Evolutionary conservation across 64 coral and sea anemone species (phyloP).

Genomic region (Montipora efflorescens): DNA sequence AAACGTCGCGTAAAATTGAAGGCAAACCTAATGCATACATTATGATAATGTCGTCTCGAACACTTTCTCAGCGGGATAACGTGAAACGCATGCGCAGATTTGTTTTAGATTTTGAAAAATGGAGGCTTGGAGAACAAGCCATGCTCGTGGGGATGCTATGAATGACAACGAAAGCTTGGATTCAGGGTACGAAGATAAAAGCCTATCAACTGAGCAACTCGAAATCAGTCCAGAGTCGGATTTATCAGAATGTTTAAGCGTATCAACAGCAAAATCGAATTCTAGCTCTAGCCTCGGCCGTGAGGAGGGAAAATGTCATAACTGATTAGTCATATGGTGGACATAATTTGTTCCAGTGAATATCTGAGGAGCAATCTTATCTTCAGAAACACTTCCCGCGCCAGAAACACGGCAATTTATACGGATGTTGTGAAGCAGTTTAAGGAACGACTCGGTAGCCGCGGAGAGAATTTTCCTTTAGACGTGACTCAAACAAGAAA

Average conservation of each 20-base stretch:
- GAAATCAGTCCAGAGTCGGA: constrained; percentile 58
- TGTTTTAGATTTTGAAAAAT: constrained; percentile 32
- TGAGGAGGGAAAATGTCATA: constrained; percentile 17
- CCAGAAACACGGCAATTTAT: constrained; percentile 63
- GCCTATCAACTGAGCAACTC: constrained; percentile 25
- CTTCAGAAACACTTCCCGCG: constrained; percentile 50
- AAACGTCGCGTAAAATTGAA: constrained; percentile 54
- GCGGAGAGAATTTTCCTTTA: constrained; percentile 23
- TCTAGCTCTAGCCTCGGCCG: too few species aligned
- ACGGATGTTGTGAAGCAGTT: constrained; percentile 59
- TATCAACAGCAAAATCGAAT: constrained; percentile 45
- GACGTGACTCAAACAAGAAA: constrained; percentile 1
- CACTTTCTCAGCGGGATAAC: constrained; percentile 55
- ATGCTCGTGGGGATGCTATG: constrained; percentile 6
- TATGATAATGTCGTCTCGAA: constrained; percentile 37
- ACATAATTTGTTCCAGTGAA: constrained; percentile 66
- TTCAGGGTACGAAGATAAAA: constrained; percentile 53
- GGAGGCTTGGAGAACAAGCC: constrained; percentile 1
- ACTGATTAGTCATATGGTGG: constrained; percentile 33
- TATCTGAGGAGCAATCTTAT: constrained; percentile 51
- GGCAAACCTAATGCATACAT: constrained; percentile 15
- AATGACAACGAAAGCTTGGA: constrained; percentile 13
- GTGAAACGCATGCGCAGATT: constrained; percentile 45
- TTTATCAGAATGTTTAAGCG: constrained; percentile 51
- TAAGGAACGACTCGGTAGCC: constrained; percentile 59